Percentiles rank a stretch among this genome's conserved stretches.
Evolutionary conservation across 2,113 vertebrate genomes (phyloP).

Genomic region (Siniperca chuatsi): DNA sequence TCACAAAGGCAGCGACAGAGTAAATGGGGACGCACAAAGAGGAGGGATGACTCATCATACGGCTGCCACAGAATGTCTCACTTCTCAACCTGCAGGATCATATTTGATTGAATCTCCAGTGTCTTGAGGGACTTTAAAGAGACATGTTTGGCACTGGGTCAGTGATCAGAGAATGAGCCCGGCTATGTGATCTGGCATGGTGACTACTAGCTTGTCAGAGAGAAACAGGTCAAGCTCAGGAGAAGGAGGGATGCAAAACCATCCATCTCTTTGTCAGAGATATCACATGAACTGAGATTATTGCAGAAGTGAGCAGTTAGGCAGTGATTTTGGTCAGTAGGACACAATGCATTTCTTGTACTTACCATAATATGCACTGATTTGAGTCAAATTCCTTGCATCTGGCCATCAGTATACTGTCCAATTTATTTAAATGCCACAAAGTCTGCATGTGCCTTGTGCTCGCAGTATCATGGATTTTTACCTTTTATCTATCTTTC

Average conservation of each 20-base stretch:
- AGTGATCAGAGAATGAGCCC: conserved; percentile 49
- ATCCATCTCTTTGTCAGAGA: conserved; percentile 9
- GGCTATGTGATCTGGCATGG: conserved; percentile 42
- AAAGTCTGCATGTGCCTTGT: neutral
- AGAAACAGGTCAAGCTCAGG: conserved; percentile 30
- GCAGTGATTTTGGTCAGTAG: neutral
- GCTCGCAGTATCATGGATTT: neutral
- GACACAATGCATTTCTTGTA: neutral
- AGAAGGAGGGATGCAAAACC: conserved; percentile 7
- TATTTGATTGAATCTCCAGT: conserved; percentile 58
- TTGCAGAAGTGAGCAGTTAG: conserved; percentile 8
- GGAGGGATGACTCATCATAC: conserved; percentile 63
- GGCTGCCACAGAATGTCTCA: conserved; percentile 44
- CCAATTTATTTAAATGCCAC: neutral
- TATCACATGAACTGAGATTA: neutral
- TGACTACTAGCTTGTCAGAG: conserved; percentile 30
- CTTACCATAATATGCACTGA: neutral
- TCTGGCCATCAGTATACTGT: neutral
- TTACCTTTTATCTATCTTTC: neutral
- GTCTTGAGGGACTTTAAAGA: conserved; percentile 57
- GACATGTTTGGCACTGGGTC: conserved; percentile 58
- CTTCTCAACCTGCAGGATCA: conserved; percentile 50
- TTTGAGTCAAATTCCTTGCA: neutral
- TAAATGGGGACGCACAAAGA: conserved; percentile 47
- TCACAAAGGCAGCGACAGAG: conserved; percentile 45